Evolutionary conservation across 2,888 invertebrate genomes (phyloP).

Genomic region (Magallana nippona): DNA sequence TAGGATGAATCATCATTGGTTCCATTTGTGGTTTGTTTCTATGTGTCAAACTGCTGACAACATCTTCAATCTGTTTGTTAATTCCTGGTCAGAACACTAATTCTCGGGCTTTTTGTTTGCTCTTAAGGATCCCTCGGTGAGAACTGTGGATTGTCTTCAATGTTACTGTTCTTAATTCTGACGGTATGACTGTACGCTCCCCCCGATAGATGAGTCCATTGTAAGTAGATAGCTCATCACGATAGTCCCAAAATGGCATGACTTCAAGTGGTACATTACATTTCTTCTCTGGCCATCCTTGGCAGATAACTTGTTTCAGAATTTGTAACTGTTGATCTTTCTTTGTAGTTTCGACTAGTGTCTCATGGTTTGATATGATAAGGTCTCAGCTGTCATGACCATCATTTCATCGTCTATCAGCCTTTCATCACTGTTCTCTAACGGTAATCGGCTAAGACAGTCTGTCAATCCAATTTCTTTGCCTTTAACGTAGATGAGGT

Average conservation of each 20-base stretch:
- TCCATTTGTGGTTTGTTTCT: conserved; percentile 46
- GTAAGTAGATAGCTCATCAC: conserved; percentile 33
- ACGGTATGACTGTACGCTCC: conserved; percentile 46
- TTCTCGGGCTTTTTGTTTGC: conserved; percentile 47
- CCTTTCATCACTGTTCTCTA: neutral
- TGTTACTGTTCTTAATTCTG: conserved; percentile 29
- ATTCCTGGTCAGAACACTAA: conserved; percentile 54
- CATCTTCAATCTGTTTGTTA: conserved; percentile 49
- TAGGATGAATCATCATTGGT: conserved; percentile 48
- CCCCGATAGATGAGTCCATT: conserved; percentile 45
- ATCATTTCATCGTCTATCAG: conserved; percentile 42
- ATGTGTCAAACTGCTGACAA: conserved; percentile 36
- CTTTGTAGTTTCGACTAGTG: neutral
- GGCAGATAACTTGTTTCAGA: conserved; percentile 12
- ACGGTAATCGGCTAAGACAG: conserved; percentile 36
- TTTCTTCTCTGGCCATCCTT: conserved; percentile 35
- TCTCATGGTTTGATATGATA: neutral
- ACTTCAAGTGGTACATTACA: conserved; percentile 29
- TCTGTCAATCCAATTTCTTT: conserved; percentile 40
- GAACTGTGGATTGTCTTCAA: conserved; percentile 43
- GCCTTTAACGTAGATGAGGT: conserved; percentile 26
- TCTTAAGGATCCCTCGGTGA: conserved; percentile 47
- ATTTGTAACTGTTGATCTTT: conserved; percentile 32
- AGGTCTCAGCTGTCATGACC: conserved; percentile 4
- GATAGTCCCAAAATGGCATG: conserved; percentile 35